Evolutionary conservation across 2,797 vertebrate species (phyloP), one percentile per base, ranked within the genome.

Genomic region (Gymnothorax javanicus): DNA sequence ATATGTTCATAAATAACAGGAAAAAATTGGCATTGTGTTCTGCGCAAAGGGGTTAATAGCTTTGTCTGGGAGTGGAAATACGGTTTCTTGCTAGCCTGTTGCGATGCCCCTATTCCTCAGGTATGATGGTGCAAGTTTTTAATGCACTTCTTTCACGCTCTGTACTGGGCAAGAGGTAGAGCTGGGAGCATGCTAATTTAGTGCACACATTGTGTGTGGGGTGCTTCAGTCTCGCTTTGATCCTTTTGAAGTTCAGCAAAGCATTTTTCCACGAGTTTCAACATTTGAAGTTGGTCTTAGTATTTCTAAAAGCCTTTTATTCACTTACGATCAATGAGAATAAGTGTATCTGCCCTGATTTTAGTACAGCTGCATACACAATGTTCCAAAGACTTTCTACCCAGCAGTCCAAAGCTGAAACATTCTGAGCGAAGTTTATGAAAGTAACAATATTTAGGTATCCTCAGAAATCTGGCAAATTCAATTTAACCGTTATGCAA

Each of bases 281-380:
- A 50, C 43, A 77, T 73, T 79, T 86, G 77, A 81, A 52, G 73
- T 71, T 62, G 33, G 23, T 50, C 15, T 79, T 86, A 57, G 52
- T 50, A 86, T 86, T 86, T 43, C 73, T 58, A 23, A 57, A 57
- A 15, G 59, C 56, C 73, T 81, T 86, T 79, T 62, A 54, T 56
- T 79, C 60, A 73, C 27, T 27, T 33, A n/a, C 58, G 43, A 62
- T 75, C 77, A 79, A 86, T 79, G 73, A 62, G 85, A 58, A 79
- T 59, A 79, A 52, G 62, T 86, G 56, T 58, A 79, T 33, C 85
- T 81, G 56, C 52, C 57, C 57, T 79, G 60, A 50, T 86, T 27
- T 86, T 62, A 17, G 77, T 79, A 17, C 9, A 75, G 69, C 59
- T 13, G 52, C 9, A 23, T 25, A 79, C 73, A 81, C 33, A 17